Base-by-base conservation (phyloP, 2,113 vertebrate species). In the Pelodiscus sinensis region DNA sequence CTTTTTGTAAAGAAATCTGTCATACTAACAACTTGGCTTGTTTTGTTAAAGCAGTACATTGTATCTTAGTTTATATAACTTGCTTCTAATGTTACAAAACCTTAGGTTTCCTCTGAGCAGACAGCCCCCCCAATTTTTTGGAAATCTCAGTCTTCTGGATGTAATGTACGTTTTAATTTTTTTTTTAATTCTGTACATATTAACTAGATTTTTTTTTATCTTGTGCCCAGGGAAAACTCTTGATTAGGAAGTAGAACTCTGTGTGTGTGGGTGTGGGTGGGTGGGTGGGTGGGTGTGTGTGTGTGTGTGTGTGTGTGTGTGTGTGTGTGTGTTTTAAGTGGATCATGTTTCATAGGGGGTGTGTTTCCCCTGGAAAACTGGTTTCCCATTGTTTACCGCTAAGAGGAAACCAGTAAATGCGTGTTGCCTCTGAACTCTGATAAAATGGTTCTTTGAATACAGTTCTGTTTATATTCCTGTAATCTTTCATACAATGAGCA, bases 171-270 rank as follows among this genome's bases (percentile, higher is more conserved):
- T 79, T 31, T 75, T 62, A 54, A 89, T 44, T 87, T 96, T 77
- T 60, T 65, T 93, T 88, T 65, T 50, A 44, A 62, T 94, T 97
- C 86, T 95, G 60, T 93, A 60, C 50, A 84, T 93, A 84, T 44
- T 85, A 84, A 85, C 50, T 95, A 95, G 95, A 96, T 44, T 44
- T 44, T 44, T 44, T 92, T 97, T 97, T 97, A 95, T 97, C 96
- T 92, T 97, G 71, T 92, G 94, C 96, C 97, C 97, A 96, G 96
- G 96, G 96, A 96, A 97, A 97, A 83, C 91, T 56, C 92, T 44
- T 96, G 93, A 97, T 97, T 97, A 97, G 97, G 96, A 98, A 98
- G 96, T 97, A 78, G 95, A 97, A 94, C 96, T 96, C n/a, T n/a
- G 12, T 54, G 14, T 54, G 14, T 54, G 56, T 57, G 56, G 22